Evolutionary conservation across 1,140 invertebrate genomes (phyloP), one percentile per base, ranked within the genome.

Genomic region (Coelopa frigida): DNA sequence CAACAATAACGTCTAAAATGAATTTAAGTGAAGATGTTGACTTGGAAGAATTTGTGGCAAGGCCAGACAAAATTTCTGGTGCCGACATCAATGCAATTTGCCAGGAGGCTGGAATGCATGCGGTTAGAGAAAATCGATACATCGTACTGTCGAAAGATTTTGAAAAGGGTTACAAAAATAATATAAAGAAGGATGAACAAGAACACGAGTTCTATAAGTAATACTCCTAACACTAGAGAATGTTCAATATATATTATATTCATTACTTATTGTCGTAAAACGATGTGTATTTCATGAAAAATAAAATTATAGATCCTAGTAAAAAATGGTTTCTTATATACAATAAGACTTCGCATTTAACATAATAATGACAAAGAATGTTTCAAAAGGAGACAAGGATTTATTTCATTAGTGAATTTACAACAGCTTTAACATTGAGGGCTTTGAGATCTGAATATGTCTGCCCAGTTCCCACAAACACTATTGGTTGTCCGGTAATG

Each of bases 181-280:
- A 98, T 66, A 97, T 97, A 54, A 98, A 99, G 75, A 99, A 99
- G 68, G 94, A 98, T 73, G 94, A 98, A 74, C 91, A 92, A 56
- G 95, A 98, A 77, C 95, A 98, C 62, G 95, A 99, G 72, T 99
- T 99, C 73, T 99, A 99, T 70, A 99, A 98, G 80, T 99, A 95
- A 85, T 51, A 14, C 24, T 5, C 12, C 12, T 26, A 40, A n/a
- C n/a, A 24, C 18, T 26, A 40, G 17, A 5, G 18, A 37, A 18
- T 26, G 23, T 15, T 17, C 1, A 20, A 24, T 2, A 4, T 8
- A 21, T 18, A 5, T 7, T 14, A 37, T 37, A 14, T 11, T 8
- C 18, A 12, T 37, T 37, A 10, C 12, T 10, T 15, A 12, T 3
- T 22, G 17, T 33, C 17, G 11, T 35, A 14, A 18, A 35, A 35